A percentile compares a stretch with the other conserved stretches of the same genome.
phyloP scores from a whole-genome alignment of 2,888 invertebrate species.

The Drosophila kuntzei region DNA sequence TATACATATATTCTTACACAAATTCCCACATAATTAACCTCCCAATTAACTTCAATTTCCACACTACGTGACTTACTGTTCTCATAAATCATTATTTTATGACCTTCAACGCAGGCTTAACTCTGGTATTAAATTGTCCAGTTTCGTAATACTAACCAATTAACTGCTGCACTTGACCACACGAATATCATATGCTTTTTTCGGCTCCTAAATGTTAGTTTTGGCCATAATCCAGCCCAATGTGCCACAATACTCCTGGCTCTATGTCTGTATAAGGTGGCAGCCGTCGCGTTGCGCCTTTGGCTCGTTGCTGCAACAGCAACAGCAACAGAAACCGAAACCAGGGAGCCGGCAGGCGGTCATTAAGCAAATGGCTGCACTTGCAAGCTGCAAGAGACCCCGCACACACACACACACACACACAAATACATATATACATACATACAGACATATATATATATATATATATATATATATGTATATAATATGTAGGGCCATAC shows the following conservation, averaged over 20 bases:
- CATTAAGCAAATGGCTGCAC: slow-evolving; percentile 81
- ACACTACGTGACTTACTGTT: slow-evolving; percentile 2
- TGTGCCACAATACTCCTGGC: slow-evolving; percentile 31
- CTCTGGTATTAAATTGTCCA: slow-evolving; percentile 1
- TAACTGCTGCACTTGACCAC: slow-evolving; percentile 18
- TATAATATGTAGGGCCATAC: slow-evolving; percentile 40
- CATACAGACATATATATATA: slow-evolving; percentile 24
- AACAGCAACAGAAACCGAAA: slow-evolving; percentile 46
- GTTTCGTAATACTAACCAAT: slow-evolving; percentile 15
- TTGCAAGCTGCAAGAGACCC: slow-evolving; percentile 63
- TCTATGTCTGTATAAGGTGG: slow-evolving; percentile 10
- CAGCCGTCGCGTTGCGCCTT: slow-evolving; percentile 37
- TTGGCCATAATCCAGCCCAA: slow-evolving; percentile 56
- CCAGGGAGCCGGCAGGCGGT: slow-evolving; percentile 67
- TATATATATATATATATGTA: slow-evolving; percentile 20
- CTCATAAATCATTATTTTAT: slow-evolving; percentile 7
- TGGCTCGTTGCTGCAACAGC: slow-evolving; percentile 25
- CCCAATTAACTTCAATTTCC: slow-evolving; percentile 1
- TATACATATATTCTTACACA: not conserved
- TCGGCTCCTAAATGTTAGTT: slow-evolving; percentile 21
- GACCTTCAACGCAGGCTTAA: not conserved
- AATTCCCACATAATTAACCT: not conserved
- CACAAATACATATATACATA: slow-evolving; percentile 5
- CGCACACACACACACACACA: slow-evolving; percentile 16
- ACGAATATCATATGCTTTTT: slow-evolving; percentile 11